Evolutionary conservation across 2,888 invertebrate genomes (phyloP).

Genomic region (Drosophila anomelani): DNA sequence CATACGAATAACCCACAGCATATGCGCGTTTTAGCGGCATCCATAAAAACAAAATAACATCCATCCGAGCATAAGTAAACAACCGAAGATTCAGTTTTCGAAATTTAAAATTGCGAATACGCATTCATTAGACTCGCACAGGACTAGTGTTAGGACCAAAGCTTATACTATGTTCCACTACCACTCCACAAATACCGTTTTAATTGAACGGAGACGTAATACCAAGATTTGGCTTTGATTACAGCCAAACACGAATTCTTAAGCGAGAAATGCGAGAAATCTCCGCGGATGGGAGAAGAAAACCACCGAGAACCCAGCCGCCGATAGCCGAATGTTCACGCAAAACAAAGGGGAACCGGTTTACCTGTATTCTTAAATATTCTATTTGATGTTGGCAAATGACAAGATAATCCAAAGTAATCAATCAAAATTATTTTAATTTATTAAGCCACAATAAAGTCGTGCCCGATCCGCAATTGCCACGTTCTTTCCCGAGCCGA

Average conservation of each 20-base stretch:
- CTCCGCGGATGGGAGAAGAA: constrained; percentile 38
- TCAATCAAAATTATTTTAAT: constrained; percentile 83
- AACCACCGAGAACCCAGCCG: constrained; percentile 49
- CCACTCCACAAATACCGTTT: constrained; percentile 18
- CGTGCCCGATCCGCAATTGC: constrained; percentile 72
- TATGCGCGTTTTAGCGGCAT: constrained; percentile 26
- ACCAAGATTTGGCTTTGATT: constrained; percentile 57
- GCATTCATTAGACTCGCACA: neutral
- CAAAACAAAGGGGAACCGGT: constrained; percentile 78
- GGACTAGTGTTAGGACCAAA: constrained; percentile 1
- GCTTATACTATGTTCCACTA: neutral
- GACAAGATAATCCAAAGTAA: constrained; percentile 84
- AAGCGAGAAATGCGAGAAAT: constrained; percentile 65
- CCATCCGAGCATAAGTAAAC: constrained; percentile 12
- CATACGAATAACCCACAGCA: constrained; percentile 12
- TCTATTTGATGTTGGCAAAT: constrained; percentile 83
- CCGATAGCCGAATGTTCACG: constrained; percentile 53
- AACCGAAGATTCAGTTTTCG: constrained; percentile 6
- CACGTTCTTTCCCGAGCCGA: constrained; percentile 57
- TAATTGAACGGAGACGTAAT: constrained; percentile 29
- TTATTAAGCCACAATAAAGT: constrained; percentile 81
- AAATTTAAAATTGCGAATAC: neutral
- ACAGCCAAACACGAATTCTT: constrained; percentile 65
- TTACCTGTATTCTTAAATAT: constrained; percentile 81
- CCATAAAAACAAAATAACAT: constrained; percentile 18